These are phyloP conservation scores for Suricata suricatta DNA, from an alignment of 2,113 vertebrate genomes.

Conservation along the genomic window DNA sequence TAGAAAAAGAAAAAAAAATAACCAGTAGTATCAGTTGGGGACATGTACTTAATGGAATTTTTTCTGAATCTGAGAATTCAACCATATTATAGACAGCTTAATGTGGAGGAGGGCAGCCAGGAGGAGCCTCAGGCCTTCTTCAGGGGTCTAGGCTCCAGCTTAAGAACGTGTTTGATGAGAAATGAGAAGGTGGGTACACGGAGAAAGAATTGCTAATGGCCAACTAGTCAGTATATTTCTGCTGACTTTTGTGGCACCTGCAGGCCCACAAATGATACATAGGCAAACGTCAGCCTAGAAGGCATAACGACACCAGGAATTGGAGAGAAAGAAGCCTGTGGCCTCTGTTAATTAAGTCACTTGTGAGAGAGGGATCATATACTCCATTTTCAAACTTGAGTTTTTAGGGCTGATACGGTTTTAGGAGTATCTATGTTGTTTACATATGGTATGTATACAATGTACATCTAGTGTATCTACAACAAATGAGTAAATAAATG, in stretches of 20 bases:
- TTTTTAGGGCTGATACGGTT: background rate
- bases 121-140: background rate
- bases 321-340: background rate
- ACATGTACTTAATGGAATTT: background rate
- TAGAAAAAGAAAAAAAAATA: background rate
- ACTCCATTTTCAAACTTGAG: background rate
- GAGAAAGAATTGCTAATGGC: background rate
- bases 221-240: background rate
- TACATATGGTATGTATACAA: background rate
- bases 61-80: constrained; percentile 14
- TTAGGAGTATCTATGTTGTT: background rate
- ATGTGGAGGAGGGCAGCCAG: background rate
- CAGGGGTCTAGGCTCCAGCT: background rate
- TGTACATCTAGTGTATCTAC: background rate
- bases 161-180: background rate
- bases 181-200: background rate
- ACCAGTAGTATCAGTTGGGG: background rate
- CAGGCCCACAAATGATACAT: background rate
- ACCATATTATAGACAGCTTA: background rate
- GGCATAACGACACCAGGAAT: background rate
- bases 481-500: background rate
- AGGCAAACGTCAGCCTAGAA: background rate
- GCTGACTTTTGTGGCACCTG: background rate
- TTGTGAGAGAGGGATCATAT: background rate
- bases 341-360: background rate